Percentiles rank a stretch among this genome's conserved stretches.
phyloP scores from a whole-genome alignment of 1,140 invertebrate species.

The Drosophila suzukii region DNA sequence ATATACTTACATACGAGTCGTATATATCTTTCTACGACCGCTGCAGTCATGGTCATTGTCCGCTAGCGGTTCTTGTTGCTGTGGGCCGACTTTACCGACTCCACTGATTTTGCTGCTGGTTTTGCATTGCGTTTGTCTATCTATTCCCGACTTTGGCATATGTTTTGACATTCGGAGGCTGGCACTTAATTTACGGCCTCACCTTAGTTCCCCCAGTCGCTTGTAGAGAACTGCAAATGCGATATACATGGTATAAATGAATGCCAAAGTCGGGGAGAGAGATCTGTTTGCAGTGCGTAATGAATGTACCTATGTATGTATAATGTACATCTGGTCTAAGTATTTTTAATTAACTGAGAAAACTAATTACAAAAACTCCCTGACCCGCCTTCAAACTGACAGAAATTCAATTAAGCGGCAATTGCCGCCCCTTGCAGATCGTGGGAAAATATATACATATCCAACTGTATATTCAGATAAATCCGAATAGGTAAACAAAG shows the following conservation, averaged over 20 bases:
- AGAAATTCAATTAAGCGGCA: slow-evolving; percentile 56
- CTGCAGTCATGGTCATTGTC: slow-evolving; percentile 71
- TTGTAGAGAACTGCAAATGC: background rate
- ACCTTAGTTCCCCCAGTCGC: slow-evolving; percentile 32
- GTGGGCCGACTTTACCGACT: slow-evolving; percentile 7
- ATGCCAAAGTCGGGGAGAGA: slow-evolving; percentile 5
- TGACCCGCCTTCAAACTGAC: slow-evolving; percentile 19
- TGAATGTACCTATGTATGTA: background rate
- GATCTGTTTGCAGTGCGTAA: slow-evolving; percentile 14
- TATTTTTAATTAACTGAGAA: slow-evolving; percentile 64
- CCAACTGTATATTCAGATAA: slow-evolving; percentile 3
- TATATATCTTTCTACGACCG: slow-evolving; percentile 7
- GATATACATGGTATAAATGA: background rate
- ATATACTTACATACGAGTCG: too few relatives aligned
- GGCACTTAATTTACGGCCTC: slow-evolving; percentile 70
- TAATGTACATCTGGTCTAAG: slow-evolving; percentile 6
- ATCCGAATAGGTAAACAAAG: background rate
- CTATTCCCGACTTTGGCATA: slow-evolving; percentile 60
- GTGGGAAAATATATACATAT: slow-evolving; percentile 50
- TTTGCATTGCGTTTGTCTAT: slow-evolving; percentile 47
- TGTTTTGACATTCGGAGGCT: slow-evolving; percentile 72
- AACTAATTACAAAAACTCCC: slow-evolving; percentile 59
- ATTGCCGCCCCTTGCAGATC: slow-evolving; percentile 38
- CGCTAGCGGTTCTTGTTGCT: slow-evolving; percentile 61
- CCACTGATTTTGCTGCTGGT: slow-evolving; percentile 4